Base-by-base conservation (phyloP, 2,797 vertebrate species). In the Mus caroli region DNA sequence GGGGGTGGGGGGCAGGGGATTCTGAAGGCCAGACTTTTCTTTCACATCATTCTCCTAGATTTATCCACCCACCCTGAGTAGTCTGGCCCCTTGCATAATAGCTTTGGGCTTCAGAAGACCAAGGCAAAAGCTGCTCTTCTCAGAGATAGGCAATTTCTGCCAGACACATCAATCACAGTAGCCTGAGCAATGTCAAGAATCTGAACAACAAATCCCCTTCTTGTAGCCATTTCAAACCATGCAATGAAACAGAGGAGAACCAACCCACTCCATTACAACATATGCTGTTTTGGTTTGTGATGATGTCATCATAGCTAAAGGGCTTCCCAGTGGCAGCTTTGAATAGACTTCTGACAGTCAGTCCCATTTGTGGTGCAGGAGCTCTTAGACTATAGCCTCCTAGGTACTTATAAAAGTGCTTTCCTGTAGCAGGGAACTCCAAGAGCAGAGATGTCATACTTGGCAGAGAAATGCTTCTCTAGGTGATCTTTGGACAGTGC, bases 271-370 rank as follows among this genome's bases (percentile, higher is more conserved):
- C 54, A 37, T 80, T 79, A 31, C 17, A 22, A n/a, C n/a, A 31
- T 46, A 15, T 34, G 54, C 54, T 62, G 17, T 54, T 58, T 71
- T 26, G 77, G 12, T 84, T 89, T 88, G 71, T 13, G 71, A 71
- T 92, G 89, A 22, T 52, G 24, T 94, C 84, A 56, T 15, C 26
- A 22, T 37, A 67, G 75, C 13, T 77, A n/a, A 88, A 94, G n/a
- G 31, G 28, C 73, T 54, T 96, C 22, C 50, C 14, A 46, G 15
- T 37, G 43, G 26, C 0, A 62, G 28, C 60, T 79, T 46, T 54
- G 37, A 37, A 37, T 73, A 26, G 11, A 52, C n/a, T 67, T 64
- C 54, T 56, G 7, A 40, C 69, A 82, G 83, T 15, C 6, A 1
- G 1, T 34, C 73, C 79, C 22, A 4, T 92, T 76, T 71, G 28